Evolutionary conservation across 2,797 vertebrate genomes (phyloP).

Genomic region (Linurgus olivaceus): DNA sequence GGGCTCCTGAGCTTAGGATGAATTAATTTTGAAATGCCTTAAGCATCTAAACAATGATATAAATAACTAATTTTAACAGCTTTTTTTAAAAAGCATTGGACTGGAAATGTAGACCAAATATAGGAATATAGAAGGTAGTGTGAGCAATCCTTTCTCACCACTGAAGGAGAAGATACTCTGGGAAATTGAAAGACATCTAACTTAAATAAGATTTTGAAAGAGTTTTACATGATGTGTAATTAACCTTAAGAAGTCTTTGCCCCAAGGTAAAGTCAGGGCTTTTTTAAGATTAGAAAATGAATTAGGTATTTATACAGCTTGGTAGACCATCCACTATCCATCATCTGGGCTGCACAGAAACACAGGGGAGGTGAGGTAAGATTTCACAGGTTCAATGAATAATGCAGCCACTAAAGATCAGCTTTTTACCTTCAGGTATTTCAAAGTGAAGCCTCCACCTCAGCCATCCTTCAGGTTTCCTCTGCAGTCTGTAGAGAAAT

Average conservation of each 20-base stretch:
- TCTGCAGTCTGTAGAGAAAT: not conserved
- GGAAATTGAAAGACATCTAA: slow-evolving; percentile 39
- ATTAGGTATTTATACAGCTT: slow-evolving; percentile 28
- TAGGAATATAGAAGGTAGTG: not conserved
- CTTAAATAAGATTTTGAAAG: slow-evolving; percentile 53
- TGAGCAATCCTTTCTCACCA: not conserved
- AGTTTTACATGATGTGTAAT: slow-evolving; percentile 51
- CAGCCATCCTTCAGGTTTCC: not conserved
- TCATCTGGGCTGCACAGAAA: slow-evolving; percentile 8
- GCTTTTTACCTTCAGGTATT: not conserved
- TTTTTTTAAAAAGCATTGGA: not conserved
- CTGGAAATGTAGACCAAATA: not conserved
- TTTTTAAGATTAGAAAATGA: slow-evolving; percentile 54
- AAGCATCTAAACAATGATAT: not conserved
- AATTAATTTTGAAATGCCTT: not conserved
- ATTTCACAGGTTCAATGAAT: not conserved
- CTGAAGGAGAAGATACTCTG: not conserved
- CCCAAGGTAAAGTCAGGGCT: slow-evolving; percentile 31
- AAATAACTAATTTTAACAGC: not conserved
- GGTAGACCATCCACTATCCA: not conserved
- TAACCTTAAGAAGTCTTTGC: slow-evolving; percentile 64
- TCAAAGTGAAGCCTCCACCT: not conserved
- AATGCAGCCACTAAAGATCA: not conserved
- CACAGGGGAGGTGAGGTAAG: not conserved
- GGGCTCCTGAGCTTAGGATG: not conserved